Conservation (phyloP, 2,113 vertebrate genomes). For the Fukomys damarensis region DNA sequence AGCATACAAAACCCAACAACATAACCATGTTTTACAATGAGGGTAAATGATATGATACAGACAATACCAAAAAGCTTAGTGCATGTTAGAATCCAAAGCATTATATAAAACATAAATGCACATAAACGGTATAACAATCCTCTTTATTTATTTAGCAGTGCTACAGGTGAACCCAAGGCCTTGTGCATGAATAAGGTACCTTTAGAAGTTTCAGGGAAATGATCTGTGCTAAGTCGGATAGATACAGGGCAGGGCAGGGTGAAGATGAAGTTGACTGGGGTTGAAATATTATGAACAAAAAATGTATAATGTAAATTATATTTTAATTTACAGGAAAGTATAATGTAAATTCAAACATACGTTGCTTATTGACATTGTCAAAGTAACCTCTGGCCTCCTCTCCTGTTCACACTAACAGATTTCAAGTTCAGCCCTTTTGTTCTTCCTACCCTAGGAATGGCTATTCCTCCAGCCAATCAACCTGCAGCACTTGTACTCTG, state of each 20-base stretch:
- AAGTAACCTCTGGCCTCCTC: neutral
- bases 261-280: neutral
- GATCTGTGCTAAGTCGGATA: neutral
- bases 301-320: neutral
- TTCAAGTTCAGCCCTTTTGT: slow-evolving; percentile 17
- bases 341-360: neutral
- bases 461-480: neutral
- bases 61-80: neutral
- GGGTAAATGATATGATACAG: neutral
- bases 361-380: neutral
- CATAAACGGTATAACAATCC: neutral
- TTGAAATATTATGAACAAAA: neutral
- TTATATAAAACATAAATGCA: slow-evolving; percentile 6
- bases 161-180: neutral
- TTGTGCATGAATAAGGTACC: neutral
- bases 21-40: neutral
- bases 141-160: neutral
- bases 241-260: neutral
- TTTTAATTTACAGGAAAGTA: neutral
- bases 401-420: neutral
- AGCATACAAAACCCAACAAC: neutral
- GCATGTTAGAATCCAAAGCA: neutral
- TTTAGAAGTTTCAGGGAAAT: neutral
- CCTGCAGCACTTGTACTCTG: neutral
- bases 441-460: neutral